Conservation (phyloP, 2,888 invertebrate genomes). For the Acronicta aceris region DNA sequence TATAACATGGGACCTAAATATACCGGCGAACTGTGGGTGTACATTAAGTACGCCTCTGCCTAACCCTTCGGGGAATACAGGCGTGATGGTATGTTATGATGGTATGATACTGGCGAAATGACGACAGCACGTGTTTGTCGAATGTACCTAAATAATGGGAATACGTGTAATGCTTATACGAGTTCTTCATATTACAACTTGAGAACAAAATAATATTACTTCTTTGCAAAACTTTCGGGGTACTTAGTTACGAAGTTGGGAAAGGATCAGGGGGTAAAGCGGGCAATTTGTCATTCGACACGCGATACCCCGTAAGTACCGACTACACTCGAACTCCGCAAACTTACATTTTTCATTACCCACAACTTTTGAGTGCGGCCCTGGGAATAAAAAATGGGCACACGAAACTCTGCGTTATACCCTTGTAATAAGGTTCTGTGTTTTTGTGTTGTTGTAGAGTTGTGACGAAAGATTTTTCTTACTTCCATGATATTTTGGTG, state of each 20-base stretch:
- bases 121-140: too few species aligned
- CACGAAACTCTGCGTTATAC: conserved; percentile 37
- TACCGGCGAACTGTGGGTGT: too few species aligned
- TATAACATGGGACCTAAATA: too few species aligned
- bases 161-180: conserved; percentile 30
- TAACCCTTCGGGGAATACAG: too few species aligned
- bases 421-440: conserved; percentile 9
- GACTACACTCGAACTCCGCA: conserved; percentile 65
- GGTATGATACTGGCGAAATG: too few species aligned
- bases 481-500: conserved; percentile 38
- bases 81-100: too few species aligned
- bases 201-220: conserved; percentile 65
- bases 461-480: conserved; percentile 49
- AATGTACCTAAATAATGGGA: background rate
- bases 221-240: conserved; percentile 55
- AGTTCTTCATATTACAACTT: conserved; percentile 42
- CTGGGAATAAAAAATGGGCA: conserved; percentile 30
- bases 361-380: conserved; percentile 65
- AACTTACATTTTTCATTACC: conserved; percentile 83
- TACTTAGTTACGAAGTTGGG: conserved; percentile 56
- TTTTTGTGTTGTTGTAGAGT: background rate
- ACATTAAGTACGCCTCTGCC: too few species aligned
- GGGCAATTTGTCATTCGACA: conserved; percentile 82
- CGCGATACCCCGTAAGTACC: conserved; percentile 78
- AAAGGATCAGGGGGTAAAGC: conserved; percentile 70